phyloP scores from a whole-genome alignment of 2,113 vertebrate genomes.

The Phyllopteryx taeniolatus region DNA sequence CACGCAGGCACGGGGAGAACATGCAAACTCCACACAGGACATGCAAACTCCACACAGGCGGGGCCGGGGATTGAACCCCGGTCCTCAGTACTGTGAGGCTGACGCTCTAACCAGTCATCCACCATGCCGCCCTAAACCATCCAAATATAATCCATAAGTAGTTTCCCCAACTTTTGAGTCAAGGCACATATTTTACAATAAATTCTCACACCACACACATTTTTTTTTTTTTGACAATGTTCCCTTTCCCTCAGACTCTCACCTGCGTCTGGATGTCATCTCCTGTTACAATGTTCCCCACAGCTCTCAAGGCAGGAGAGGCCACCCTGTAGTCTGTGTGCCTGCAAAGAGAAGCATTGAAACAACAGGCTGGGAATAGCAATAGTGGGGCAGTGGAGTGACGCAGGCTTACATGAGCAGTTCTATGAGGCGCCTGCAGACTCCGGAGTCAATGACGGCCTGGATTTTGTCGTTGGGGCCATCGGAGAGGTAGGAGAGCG shows the following conservation, averaged over 20 bases:
- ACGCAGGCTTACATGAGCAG: constrained; percentile 86
- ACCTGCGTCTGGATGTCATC: constrained; percentile 99
- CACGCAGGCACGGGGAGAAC: no score
- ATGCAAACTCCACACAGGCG: no score
- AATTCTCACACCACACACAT: no score
- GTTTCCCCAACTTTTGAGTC: no score
- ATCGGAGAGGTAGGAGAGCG: constrained; percentile 95
- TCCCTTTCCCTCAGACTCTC: neutral
- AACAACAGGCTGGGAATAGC: neutral
- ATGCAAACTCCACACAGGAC: no score
- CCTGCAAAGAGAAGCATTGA: constrained; percentile 67
- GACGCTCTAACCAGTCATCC: no score
- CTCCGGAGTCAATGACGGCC: constrained; percentile 95
- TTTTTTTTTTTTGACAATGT: no score
- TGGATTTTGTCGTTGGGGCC: constrained; percentile 99
- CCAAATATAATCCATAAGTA: no score
- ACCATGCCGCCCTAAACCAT: no score
- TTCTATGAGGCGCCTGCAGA: constrained; percentile 93
- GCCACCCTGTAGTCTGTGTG: constrained; percentile 98
- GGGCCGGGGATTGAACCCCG: no score
- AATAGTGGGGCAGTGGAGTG: neutral
- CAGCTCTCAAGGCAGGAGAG: constrained; percentile 92
- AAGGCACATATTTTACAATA: no score
- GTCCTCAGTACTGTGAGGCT: no score
- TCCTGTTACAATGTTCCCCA: constrained; percentile 97